Percentiles rank a stretch among this genome's conserved stretches.
These are phyloP conservation scores for Saccostrea echinata DNA, from an alignment of 1,140 invertebrate genomes.

Conservation along the genomic window DNA sequence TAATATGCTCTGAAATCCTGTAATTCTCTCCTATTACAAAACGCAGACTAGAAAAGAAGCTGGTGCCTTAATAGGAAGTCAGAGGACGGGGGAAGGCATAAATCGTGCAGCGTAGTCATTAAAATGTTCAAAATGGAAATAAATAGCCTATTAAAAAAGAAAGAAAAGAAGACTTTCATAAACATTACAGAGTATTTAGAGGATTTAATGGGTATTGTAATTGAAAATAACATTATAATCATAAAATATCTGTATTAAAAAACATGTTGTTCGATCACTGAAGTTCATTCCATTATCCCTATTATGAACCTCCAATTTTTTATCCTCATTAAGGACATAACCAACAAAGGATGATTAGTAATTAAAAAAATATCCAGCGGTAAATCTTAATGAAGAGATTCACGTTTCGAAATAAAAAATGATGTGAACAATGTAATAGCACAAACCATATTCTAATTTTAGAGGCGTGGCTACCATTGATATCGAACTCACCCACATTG, in stretches of 20 bases:
- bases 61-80: background rate
- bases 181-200: background rate
- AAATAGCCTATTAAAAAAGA: background rate
- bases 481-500: conserved; percentile 89
- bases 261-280: background rate
- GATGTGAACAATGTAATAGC: background rate
- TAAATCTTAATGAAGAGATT: background rate
- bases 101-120: background rate
- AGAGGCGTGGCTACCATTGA: conserved; percentile 90
- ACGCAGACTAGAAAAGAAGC: too few species aligned
- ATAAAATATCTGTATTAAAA: background rate
- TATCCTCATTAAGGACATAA: background rate
- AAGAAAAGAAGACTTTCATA: background rate
- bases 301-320: background rate
- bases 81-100: background rate
- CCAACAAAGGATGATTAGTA: background rate
- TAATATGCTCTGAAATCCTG: too few species aligned
- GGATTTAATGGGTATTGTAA: background rate
- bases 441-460: conserved; percentile 5
- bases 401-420: background rate
- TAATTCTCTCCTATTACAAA: too few species aligned
- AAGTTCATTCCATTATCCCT: background rate
- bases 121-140: background rate
- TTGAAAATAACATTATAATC: background rate
- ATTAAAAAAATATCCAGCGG: background rate